phyloP scores from a whole-genome alignment of 2,888 invertebrate genomes.

The Acrobasis consociella region DNA sequence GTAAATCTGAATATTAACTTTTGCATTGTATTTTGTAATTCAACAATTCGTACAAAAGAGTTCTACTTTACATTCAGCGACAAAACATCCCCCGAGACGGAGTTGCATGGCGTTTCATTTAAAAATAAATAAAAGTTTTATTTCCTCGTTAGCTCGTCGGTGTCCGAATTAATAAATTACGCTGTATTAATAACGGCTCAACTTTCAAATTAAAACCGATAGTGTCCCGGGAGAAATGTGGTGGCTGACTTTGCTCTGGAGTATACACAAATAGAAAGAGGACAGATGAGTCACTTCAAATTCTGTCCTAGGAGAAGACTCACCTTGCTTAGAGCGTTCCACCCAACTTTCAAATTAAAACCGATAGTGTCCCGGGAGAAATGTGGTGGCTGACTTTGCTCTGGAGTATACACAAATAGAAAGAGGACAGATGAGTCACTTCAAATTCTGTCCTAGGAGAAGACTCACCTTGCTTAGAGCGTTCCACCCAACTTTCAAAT shows the following conservation, averaged over 20 bases:
- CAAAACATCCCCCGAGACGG: too few relatives aligned
- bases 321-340: too few relatives aligned
- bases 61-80: too few relatives aligned
- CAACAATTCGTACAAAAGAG: too few relatives aligned
- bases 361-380: constrained; percentile 23
- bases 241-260: background rate
- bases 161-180: constrained; percentile 13
- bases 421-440: background rate
- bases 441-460: background rate
- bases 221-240: constrained; percentile 19
- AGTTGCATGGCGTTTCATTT: too few relatives aligned
- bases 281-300: background rate
- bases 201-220: constrained; percentile 27
- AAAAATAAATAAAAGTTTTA: constrained; percentile 1
- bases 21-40: too few relatives aligned
- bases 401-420: background rate
- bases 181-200: constrained; percentile 17
- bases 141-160: constrained; percentile 6
- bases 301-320: too few relatives aligned
- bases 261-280: background rate
- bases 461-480: too few relatives aligned
- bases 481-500: constrained; percentile 25
- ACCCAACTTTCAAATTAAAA: constrained; percentile 26
- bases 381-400: background rate
- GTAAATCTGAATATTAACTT: too few relatives aligned